These are phyloP conservation scores for Dermatophagoides farinae DNA, from an alignment of 1,140 invertebrate species.

Conservation along the genomic window DNA sequence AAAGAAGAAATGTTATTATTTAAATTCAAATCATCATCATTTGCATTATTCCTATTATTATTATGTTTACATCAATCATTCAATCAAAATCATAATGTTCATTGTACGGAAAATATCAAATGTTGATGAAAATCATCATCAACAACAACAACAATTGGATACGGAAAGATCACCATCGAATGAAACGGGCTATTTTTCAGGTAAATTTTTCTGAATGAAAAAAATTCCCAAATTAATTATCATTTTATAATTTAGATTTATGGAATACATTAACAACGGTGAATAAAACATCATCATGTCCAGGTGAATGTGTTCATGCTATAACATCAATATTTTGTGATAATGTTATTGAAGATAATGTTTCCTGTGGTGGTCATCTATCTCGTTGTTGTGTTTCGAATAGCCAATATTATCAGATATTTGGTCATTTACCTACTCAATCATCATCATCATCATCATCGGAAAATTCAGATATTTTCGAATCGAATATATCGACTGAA, in stretches of 20 bases:
- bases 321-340: conserved; percentile 21
- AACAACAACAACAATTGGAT: too few species aligned
- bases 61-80: too few species aligned
- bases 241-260: conserved; percentile 12
- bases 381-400: conserved; percentile 20
- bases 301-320: conserved; percentile 21
- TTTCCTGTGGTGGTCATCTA: conserved; percentile 17
- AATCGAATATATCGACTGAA: conserved; percentile 11
- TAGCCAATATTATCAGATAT: neutral
- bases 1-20: too few species aligned
- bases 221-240: neutral
- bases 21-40: too few species aligned
- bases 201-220: neutral
- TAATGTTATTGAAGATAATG: conserved; percentile 19
- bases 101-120: too few species aligned
- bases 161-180: neutral
- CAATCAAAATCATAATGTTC: too few species aligned
- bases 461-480: conserved; percentile 17
- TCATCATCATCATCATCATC: conserved; percentile 14
- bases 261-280: conserved; percentile 15
- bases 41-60: too few species aligned
- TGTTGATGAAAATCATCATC: too few species aligned
- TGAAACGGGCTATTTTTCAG: neutral
- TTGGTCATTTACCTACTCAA: neutral
- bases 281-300: conserved; percentile 16